Conservation (phyloP, 2,113 vertebrate species). For the Stercorarius parasiticus region DNA sequence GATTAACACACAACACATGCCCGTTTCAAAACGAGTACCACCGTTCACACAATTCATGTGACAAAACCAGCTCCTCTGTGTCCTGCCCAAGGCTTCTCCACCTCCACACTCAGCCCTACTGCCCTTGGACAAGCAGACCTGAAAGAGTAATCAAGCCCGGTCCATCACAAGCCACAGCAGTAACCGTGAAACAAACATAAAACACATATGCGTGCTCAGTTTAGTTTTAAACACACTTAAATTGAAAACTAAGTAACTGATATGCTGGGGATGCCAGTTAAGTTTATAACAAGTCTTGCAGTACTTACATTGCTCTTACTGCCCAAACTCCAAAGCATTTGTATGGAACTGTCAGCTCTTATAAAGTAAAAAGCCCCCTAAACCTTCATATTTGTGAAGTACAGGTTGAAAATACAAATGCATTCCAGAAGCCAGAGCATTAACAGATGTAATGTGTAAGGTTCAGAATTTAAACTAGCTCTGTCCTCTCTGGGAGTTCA, state of each 20-base stretch:
- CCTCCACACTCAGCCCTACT: not conserved
- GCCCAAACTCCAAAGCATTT: not conserved
- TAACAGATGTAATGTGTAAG: not conserved
- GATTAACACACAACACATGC: not conserved
- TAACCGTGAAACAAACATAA: not conserved
- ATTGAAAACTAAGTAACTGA: not conserved
- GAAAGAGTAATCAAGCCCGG: not conserved
- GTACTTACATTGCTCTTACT: not conserved
- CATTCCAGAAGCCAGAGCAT: not conserved
- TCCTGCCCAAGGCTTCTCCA: not conserved
- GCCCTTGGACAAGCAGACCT: not conserved
- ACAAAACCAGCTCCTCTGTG: not conserved
- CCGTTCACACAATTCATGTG: accelerated
- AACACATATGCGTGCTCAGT: not conserved
- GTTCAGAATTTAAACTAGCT: not conserved
- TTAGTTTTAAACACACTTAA: not conserved
- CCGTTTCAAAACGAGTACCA: not conserved
- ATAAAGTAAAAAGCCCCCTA: not conserved
- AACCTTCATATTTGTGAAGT: accelerated
- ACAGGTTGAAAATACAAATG: not conserved
- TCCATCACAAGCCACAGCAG: not conserved
- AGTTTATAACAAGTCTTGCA: not conserved
- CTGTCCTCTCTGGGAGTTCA: not conserved
- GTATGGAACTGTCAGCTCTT: not conserved
- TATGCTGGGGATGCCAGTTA: not conserved